phyloP scores from a whole-genome alignment of 2,113 vertebrate genomes.

The Cephalophus harveyi region DNA sequence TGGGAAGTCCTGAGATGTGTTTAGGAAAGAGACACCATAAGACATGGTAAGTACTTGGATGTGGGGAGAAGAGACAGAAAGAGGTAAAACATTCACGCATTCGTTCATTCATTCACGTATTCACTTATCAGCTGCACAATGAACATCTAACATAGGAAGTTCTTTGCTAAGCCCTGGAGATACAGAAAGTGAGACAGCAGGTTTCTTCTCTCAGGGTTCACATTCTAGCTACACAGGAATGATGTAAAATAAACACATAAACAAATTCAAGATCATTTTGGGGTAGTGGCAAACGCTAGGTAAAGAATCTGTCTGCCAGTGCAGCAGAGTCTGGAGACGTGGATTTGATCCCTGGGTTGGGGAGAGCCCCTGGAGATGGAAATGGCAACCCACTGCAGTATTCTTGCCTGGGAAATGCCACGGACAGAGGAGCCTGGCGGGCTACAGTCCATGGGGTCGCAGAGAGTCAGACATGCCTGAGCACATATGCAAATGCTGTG shows the following conservation, averaged over 20 bases:
- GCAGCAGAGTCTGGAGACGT: neutral
- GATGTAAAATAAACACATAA: neutral
- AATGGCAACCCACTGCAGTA: neutral
- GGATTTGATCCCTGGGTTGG: neutral
- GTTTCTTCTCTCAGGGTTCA: neutral
- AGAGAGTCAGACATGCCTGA: neutral
- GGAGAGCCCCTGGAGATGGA: neutral
- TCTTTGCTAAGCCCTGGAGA: neutral
- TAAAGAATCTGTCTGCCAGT: neutral
- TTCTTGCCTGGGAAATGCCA: neutral
- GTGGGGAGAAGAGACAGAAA: neutral
- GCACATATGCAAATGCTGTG: neutral
- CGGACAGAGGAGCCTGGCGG: neutral
- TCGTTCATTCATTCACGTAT: neutral
- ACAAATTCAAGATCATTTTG: neutral
- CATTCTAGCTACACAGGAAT: neutral
- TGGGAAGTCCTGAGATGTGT: neutral
- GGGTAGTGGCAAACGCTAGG: neutral
- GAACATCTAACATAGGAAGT: neutral
- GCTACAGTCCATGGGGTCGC: neutral
- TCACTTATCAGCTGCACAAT: neutral
- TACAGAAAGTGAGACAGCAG: neutral
- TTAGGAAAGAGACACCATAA: neutral
- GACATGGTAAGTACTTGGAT: neutral
- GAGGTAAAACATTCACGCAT: neutral